Conservation (phyloP, 2,888 invertebrate genomes). For the Clostera curtula region DNA sequence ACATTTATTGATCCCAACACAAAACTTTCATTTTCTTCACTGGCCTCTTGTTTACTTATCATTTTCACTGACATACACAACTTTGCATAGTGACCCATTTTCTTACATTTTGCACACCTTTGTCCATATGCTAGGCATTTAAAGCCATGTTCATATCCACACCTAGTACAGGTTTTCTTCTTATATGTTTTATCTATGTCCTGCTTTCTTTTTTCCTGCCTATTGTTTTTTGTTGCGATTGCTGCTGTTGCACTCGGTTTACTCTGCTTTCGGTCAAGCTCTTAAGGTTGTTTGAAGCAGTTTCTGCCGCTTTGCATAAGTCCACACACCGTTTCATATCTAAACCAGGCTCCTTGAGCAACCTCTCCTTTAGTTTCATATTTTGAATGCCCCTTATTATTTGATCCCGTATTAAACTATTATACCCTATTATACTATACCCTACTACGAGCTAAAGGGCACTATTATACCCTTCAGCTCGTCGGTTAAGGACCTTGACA, state of each 20-base stretch:
- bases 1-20: too few relatives aligned
- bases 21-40: too few relatives aligned
- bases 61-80: neutral
- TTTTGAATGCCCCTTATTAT: neutral
- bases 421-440: too few relatives aligned
- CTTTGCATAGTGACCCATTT: neutral
- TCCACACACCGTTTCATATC: too few relatives aligned
- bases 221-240: neutral
- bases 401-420: neutral
- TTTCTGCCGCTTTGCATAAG: neutral
- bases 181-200: neutral
- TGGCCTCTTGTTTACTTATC: too few relatives aligned
- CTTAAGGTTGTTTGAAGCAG: neutral
- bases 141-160: too few relatives aligned
- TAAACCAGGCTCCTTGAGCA: neutral
- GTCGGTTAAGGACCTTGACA: too few relatives aligned
- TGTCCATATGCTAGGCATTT: too few relatives aligned
- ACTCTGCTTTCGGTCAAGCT: neutral
- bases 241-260: neutral
- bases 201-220: neutral
- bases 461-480: too few relatives aligned
- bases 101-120: too few relatives aligned
- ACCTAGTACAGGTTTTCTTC: neutral
- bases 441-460: too few relatives aligned
- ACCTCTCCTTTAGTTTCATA: neutral